Percentiles rank a stretch among this genome's conserved stretches.
Evolutionary conservation across 2,113 vertebrate species (phyloP).

Genomic region (Bos javanicus): DNA sequence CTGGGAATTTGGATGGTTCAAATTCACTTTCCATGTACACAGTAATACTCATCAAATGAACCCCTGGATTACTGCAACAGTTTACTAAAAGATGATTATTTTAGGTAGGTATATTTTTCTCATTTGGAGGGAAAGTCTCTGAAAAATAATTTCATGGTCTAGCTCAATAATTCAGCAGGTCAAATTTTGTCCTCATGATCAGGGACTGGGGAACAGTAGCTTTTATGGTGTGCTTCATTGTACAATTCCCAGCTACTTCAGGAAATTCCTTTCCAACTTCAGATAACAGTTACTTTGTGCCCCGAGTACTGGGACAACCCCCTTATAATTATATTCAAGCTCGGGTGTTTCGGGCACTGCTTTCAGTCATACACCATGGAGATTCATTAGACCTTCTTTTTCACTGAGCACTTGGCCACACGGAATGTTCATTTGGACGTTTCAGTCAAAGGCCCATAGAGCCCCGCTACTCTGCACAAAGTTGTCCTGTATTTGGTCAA

Average conservation of each 20-base stretch:
- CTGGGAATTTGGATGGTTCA: not conserved
- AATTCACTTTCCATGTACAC: not conserved
- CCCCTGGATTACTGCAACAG: not conserved
- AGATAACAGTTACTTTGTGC: conserved; percentile 63
- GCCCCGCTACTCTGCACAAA: conserved; percentile 46
- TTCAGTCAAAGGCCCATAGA: conserved; percentile 61
- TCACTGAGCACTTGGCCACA: conserved; percentile 52
- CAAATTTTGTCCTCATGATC: not conserved
- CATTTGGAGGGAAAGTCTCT: conserved; percentile 39
- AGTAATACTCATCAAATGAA: conserved; percentile 40
- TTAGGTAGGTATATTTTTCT: conserved; percentile 40
- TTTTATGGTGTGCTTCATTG: conserved; percentile 42
- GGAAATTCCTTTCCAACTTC: conserved; percentile 52
- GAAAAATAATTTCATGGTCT: conserved; percentile 56
- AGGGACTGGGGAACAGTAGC: not conserved
- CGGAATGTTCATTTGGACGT: conserved; percentile 70
- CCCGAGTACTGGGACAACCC: not conserved
- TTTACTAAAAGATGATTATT: conserved; percentile 31
- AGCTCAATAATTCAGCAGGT: not conserved
- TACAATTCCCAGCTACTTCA: conserved; percentile 41
- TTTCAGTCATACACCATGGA: conserved; percentile 15
- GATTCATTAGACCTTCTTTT: conserved; percentile 66
- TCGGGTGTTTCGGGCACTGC: not conserved
- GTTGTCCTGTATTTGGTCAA: conserved; percentile 75
- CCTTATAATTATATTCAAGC: conserved; percentile 41